A percentile compares a stretch with the other conserved stretches of the same genome.
phyloP scores from a whole-genome alignment of 1,140 invertebrate species.

The Choristoneura fumiferana region DNA sequence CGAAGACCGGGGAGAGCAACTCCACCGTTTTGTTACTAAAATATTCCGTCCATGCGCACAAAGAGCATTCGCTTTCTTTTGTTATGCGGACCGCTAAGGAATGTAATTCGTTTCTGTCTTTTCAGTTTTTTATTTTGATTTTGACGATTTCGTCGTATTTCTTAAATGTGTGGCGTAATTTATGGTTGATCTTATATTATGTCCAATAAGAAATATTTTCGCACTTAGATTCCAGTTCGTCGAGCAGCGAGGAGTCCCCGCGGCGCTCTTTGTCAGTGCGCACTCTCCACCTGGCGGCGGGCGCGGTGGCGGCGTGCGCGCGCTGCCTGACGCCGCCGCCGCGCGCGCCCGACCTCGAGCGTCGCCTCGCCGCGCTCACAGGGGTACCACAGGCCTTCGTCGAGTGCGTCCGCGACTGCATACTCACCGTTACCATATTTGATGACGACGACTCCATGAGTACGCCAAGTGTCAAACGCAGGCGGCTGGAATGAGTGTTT shows the following conservation, averaged over 20 bases:
- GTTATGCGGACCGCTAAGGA: too few relatives aligned
- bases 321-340: conserved; percentile 9
- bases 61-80: too few relatives aligned
- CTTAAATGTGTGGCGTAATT: too few relatives aligned
- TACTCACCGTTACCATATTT: conserved; percentile 35
- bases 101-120: too few relatives aligned
- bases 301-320: conserved; percentile 24
- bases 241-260: background rate
- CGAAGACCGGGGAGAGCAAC: too few relatives aligned
- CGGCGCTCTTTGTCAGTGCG: conserved; percentile 15
- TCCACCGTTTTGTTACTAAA: too few relatives aligned
- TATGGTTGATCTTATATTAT: too few relatives aligned
- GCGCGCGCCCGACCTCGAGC: conserved; percentile 4
- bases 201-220: background rate
- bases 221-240: conserved; percentile 8
- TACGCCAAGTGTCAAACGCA: too few relatives aligned
- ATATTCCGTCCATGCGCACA: too few relatives aligned
- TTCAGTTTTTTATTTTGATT: too few relatives aligned
- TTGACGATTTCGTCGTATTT: too few relatives aligned
- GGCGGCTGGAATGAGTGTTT: too few relatives aligned
- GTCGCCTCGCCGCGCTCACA: conserved; percentile 4
- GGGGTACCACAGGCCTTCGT: conserved; percentile 16
- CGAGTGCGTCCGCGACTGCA: conserved; percentile 21
- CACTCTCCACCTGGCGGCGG: conserved; percentile 28
- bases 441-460: background rate